These are phyloP conservation scores for Ischnus inquisitorius DNA, from an alignment of 2,888 invertebrate genomes.

Conservation along the genomic window DNA sequence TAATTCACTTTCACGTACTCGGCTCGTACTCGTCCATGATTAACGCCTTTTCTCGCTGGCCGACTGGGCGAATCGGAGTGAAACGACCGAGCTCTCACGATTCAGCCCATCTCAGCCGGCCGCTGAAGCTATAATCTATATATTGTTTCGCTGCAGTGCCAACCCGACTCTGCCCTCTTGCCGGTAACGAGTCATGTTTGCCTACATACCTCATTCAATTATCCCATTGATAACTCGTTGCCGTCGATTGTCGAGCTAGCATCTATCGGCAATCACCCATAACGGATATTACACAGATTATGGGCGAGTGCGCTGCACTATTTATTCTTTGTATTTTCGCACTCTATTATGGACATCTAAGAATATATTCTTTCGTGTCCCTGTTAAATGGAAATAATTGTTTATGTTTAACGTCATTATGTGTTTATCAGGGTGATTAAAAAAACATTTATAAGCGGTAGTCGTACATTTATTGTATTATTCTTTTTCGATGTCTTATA, in stretches of 20 bases:
- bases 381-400: too few species aligned
- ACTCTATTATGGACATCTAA: background rate
- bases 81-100: constrained; percentile 65
- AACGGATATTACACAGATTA: constrained; percentile 5
- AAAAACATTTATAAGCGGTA: too few species aligned
- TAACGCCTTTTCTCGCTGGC: constrained; percentile 63
- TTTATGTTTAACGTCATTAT: too few species aligned
- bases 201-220: background rate
- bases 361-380: too few species aligned
- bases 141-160: constrained; percentile 43
- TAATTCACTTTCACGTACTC: constrained; percentile 68
- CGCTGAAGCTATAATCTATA: constrained; percentile 36
- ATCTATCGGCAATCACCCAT: constrained; percentile 14
- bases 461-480: too few species aligned
- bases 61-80: constrained; percentile 68
- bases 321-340: background rate
- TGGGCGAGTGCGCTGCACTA: background rate
- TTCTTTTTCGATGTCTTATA: too few species aligned
- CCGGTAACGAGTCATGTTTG: background rate
- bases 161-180: background rate
- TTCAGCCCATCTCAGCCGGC: constrained; percentile 49
- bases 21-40: constrained; percentile 64
- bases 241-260: background rate
- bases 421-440: too few species aligned
- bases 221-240: constrained; percentile 15